phyloP scores from a whole-genome alignment of 2,797 vertebrate genomes.

The Stomatorhinus walkeri region DNA sequence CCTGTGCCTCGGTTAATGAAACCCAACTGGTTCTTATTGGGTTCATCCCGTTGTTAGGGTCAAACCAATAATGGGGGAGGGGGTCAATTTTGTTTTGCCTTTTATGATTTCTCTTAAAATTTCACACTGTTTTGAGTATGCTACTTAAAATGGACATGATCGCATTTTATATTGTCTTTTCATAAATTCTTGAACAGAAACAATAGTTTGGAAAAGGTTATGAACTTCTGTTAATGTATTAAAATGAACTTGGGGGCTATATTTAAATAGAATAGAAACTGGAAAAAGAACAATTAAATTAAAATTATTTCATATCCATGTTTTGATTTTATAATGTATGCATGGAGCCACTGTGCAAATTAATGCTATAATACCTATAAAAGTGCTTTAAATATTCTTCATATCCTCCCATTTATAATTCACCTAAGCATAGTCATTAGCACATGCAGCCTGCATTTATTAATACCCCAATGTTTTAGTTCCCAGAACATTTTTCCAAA shows the following conservation, averaged over 20 bases:
- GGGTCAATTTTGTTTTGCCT: neutral
- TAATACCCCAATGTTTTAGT: neutral
- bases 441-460: neutral
- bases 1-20: neutral
- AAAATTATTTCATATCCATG: neutral
- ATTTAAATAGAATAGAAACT: neutral
- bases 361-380: neutral
- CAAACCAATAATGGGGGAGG: neutral
- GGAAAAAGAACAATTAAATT: neutral
- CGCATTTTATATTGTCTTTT: neutral
- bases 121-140: neutral
- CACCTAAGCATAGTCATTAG: neutral
- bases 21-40: neutral
- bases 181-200: neutral
- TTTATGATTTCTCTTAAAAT: neutral
- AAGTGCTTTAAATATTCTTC: slow-evolving; percentile 1
- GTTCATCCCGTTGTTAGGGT: neutral
- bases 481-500: neutral
- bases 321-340: neutral
- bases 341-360: neutral
- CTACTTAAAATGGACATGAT: neutral
- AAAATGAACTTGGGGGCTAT: neutral
- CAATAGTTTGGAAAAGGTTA: neutral
- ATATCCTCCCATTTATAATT: neutral
- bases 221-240: neutral